Base-by-base conservation (phyloP, 2,113 vertebrate species). In the Polypterus bichir region DNA sequence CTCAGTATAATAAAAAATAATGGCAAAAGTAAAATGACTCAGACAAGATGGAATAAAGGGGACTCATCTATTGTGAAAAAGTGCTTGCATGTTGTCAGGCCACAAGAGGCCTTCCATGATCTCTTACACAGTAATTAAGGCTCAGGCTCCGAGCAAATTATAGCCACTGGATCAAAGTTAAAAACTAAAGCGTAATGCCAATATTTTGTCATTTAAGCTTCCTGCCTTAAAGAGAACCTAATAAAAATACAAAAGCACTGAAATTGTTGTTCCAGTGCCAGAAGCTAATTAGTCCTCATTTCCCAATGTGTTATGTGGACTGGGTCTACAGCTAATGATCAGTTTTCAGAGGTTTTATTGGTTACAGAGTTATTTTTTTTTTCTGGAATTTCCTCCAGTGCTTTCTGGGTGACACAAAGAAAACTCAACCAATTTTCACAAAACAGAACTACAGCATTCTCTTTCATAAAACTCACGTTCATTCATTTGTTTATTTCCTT, bases 331-430 rank as follows among this genome's bases (percentile, higher is more conserved):
- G 85, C 89, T 92, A 92, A 97, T 92, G 89, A 90, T 85, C 87
- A 82, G 75, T 88, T 84, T 77, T 81, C 87, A 89, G 79, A 79
- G 78, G 82, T 83, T 92, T 97, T 95, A 96, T 93, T 92, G 89
- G 89, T 97, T 94, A 89, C 79, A 79, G 79, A 86, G 89, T 91
- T 87, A 89, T 89, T 83, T 80, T 78, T 80, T 78, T 89, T 89
- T 87, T 85, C 82, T 85, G 91, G 90, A 86, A 95, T 96, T 97
- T 97, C 92, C 92, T 95, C 90, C 89, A 86, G 87, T 86, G 84
- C 77, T 85, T 87, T 79, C 81, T 85, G 79, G 74, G 79, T 83
- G 86, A 90, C 87, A 86, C 72, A 83, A 82, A 90, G 74, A 84
- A 70, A 79, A 89, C 86, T 95, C 92, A 91, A 92, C 81, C 89